Conservation (phyloP, 35 echinoderm and acorn worm genomes). For the Diadema setosum region DNA sequence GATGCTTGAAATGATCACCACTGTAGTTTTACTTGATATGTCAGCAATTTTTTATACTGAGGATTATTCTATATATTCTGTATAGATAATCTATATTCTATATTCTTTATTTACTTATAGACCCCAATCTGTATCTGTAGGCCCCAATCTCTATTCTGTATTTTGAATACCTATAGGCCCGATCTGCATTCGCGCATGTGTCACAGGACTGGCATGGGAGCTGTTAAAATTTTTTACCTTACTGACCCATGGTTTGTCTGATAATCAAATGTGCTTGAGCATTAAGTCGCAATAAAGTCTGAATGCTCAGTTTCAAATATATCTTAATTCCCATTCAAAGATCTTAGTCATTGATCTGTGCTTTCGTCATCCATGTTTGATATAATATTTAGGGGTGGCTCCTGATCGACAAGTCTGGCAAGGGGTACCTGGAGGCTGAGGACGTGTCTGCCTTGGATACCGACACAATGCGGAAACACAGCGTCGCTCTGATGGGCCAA, state of each 20-base stretch:
- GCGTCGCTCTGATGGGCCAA: background rate
- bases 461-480: background rate
- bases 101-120: too few relatives aligned
- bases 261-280: background rate
- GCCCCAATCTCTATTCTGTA: too few relatives aligned
- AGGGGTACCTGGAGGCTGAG: background rate
- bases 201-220: too few relatives aligned
- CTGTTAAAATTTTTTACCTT: background rate
- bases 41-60: too few relatives aligned
- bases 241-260: background rate
- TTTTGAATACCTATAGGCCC: too few relatives aligned
- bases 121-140: too few relatives aligned
- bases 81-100: too few relatives aligned
- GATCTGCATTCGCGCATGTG: too few relatives aligned
- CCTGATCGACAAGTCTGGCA: background rate
- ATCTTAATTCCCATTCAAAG: background rate
- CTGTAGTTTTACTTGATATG: too few relatives aligned
- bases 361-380: background rate
- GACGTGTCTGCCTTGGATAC: background rate
- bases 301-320: background rate
- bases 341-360: background rate
- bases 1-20: too few relatives aligned
- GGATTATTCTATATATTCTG: too few relatives aligned
- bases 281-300: background rate
- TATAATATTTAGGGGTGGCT: background rate